A percentile compares a stretch with the other conserved stretches of the same genome.
Evolutionary conservation across 2,113 vertebrate species (phyloP).

Genomic region (Stigmatopora nigra): DNA sequence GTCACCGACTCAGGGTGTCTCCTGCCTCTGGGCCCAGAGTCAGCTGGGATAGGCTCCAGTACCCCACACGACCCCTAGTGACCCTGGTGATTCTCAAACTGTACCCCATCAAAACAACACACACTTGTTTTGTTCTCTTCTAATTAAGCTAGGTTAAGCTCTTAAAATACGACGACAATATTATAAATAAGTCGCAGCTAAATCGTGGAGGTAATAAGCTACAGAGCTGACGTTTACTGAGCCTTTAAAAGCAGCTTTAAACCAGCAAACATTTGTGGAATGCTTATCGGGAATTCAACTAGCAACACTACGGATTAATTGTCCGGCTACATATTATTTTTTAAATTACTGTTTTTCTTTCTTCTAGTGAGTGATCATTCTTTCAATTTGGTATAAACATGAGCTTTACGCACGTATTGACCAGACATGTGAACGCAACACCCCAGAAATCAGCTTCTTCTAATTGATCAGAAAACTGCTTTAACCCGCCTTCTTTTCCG

Average conservation of each 20-base stretch:
- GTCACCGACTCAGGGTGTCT: too few species aligned
- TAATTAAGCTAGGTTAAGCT: background rate
- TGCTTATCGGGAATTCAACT: background rate
- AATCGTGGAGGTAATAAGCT: background rate
- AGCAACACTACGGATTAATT: background rate
- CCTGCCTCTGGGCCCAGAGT: too few species aligned
- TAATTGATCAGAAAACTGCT: slow-evolving; percentile 8
- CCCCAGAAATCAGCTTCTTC: background rate
- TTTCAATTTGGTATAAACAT: background rate
- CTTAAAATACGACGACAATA: background rate
- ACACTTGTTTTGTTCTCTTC: background rate
- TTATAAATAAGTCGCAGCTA: background rate
- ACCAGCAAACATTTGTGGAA: background rate
- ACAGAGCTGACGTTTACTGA: background rate
- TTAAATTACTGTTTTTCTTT: background rate
- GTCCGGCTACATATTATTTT: background rate
- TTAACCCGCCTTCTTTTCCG: slow-evolving; percentile 31
- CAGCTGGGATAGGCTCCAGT: too few species aligned
- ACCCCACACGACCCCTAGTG: too few species aligned
- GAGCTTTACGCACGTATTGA: background rate
- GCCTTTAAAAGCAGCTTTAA: background rate
- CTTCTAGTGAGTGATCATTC: background rate
- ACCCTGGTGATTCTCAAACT: slow-evolving; percentile 38
- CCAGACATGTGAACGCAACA: background rate
- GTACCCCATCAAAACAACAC: slow-evolving; percentile 19